Evolutionary conservation across 2,113 vertebrate genomes (phyloP), one percentile per base, ranked within the genome.

Genomic region (Pachypanchax playfairii): DNA sequence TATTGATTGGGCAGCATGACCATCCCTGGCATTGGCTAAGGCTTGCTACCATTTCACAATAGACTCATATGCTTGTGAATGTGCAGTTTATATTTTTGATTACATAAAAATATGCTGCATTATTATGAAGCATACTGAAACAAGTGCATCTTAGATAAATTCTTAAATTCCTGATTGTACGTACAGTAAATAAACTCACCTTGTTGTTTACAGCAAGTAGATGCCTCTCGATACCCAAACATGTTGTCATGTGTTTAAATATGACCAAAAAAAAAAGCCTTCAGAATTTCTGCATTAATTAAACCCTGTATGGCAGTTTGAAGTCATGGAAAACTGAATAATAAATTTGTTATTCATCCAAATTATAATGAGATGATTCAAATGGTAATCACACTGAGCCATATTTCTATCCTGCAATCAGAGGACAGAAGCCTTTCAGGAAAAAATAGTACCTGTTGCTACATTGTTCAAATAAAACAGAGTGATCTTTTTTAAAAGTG

Each of bases 1-100:
- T 24, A 20, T 4, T 29, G 33, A n/a, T 39, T 50, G 68, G 53
- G 49, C 49, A 65, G 31, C 36, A 51, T 60, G 64, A 48, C 25
- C 55, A 57, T 54, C 39, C 8, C n/a, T 9, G 39, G 39, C n/a
- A 42, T n/a, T 42, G 39, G 17, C 38, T 6, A 41, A 41, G 17
- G 38, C 17, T 41, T 41, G 14, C 4, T 13, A 36, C 35, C 14
- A 14, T 36, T 14, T 13, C 14, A 14, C 12, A 36, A 4, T 3
- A 14, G 35, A 36, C 14, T 39, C 14, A 14, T 39, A 15, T 39
- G 4, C 17, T 17, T 39, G 2, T 4, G 4, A 39, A 5, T 1
- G 15, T 39, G 36, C 36, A 17, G 6, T 42, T 8, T n/a, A 36
- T 14, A 13, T 36, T 20, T 18, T 20, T 10, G 4, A 41, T 38